Percentiles rank a stretch among this genome's conserved stretches.
Evolutionary conservation across 2,797 vertebrate species (phyloP).

Genomic region (Alca torda): DNA sequence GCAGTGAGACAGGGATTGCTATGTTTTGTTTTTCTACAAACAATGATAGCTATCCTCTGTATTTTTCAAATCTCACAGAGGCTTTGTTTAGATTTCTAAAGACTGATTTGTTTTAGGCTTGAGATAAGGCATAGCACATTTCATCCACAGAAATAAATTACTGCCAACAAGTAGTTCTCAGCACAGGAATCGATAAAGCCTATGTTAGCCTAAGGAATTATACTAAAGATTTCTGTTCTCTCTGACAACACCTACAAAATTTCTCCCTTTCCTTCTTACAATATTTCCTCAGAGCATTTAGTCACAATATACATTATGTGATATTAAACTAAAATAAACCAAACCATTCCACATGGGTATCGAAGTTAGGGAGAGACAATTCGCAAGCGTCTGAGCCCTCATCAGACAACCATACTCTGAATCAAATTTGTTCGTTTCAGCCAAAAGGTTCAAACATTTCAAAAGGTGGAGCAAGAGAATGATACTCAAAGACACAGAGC

Average conservation of each 20-base stretch:
- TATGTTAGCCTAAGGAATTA: not conserved
- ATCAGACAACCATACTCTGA: not conserved
- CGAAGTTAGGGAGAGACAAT: not conserved
- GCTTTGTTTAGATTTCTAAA: not conserved
- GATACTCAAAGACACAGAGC: not conserved
- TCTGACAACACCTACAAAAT: not conserved
- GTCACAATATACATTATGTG: not conserved
- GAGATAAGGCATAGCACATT: not conserved
- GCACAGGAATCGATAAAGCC: not conserved
- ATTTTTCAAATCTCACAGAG: not conserved
- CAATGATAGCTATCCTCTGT: not conserved
- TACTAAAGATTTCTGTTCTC: not conserved
- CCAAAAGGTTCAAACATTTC: not conserved
- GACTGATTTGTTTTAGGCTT: not conserved
- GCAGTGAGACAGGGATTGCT: not conserved
- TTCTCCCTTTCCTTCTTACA: not conserved
- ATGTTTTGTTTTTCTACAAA: not conserved
- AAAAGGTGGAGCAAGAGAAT: not conserved
- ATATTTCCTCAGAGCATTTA: not conserved
- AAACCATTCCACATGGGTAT: not conserved
- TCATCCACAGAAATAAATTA: not conserved
- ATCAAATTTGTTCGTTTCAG: not conserved
- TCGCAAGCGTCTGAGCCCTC: not conserved
- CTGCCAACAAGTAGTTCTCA: not conserved
- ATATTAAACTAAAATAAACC: not conserved